Conservation (phyloP, 1,140 invertebrate genomes). For the Hesperophylax magnus region DNA sequence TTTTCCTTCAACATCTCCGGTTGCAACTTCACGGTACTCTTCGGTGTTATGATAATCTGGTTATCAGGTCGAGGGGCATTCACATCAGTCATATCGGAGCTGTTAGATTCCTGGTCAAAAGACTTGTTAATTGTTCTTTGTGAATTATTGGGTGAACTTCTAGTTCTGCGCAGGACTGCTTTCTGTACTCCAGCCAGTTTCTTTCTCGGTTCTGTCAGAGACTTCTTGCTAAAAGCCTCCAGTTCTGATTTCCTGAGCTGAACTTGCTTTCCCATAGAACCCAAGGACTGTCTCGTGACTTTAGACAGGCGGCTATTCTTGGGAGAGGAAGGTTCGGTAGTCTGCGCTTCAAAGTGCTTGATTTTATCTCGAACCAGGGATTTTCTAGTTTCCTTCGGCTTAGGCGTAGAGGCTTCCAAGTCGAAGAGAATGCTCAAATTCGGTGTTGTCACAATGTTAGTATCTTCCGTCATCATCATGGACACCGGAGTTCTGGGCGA, state of each 20-base stretch:
- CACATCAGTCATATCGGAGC: conserved; percentile 51
- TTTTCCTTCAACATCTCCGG: conserved; percentile 67
- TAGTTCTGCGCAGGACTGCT: not conserved
- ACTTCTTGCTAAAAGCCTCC: not conserved
- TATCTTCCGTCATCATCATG: not conserved
- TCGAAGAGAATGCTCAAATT: conserved; percentile 51
- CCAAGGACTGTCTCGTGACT: conserved; percentile 23
- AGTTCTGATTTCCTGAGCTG: conserved; percentile 23
- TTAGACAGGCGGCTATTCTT: not conserved
- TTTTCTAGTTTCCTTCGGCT: conserved; percentile 45
- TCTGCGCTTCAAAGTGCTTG: conserved; percentile 39
- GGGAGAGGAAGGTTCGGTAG: not conserved
- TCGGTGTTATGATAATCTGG: conserved; percentile 63
- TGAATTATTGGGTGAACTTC: conserved; percentile 20
- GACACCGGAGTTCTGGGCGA: conserved; percentile 27
- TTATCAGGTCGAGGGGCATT: conserved; percentile 52
- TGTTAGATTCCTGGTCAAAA: conserved; percentile 42
- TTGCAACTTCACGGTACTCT: conserved; percentile 61
- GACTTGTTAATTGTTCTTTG: conserved; percentile 20
- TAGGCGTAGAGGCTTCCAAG: conserved; percentile 51
- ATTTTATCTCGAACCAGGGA: conserved; percentile 29
- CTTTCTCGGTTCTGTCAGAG: conserved; percentile 34
- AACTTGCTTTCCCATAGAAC: conserved; percentile 14
- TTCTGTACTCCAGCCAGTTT: conserved; percentile 6
- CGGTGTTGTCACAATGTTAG: conserved; percentile 51